Percentiles rank a stretch among this genome's conserved stretches.
Conservation (phyloP, 2,113 vertebrate species). For the Sterrhoptilus dennistouni region DNA sequence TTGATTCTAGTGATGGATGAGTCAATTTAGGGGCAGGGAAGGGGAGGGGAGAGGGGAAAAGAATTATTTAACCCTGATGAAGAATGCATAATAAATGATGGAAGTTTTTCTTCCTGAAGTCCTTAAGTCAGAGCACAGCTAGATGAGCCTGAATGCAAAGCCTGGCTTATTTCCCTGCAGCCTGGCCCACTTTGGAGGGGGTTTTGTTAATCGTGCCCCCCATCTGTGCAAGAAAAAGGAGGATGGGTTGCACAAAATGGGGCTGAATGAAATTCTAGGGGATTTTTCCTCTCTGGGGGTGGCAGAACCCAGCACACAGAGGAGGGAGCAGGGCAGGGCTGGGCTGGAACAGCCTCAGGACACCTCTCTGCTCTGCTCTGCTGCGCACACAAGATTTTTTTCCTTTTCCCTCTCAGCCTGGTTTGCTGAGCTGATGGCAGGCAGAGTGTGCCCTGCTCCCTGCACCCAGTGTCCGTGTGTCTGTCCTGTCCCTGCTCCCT, state of each 20-base stretch:
- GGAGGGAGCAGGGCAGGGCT: background rate
- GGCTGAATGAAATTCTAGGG: background rate
- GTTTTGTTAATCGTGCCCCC: background rate
- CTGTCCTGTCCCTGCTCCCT: background rate
- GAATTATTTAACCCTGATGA: conserved; percentile 45
- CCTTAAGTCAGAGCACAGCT: background rate
- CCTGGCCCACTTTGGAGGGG: background rate
- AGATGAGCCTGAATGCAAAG: background rate
- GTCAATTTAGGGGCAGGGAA: conserved; percentile 52
- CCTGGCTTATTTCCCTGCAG: background rate
- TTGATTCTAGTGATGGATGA: conserved; percentile 67
- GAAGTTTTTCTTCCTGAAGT: background rate
- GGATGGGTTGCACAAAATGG: background rate
- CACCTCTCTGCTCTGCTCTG: background rate
- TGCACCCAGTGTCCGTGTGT: background rate
- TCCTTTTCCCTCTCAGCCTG: background rate
- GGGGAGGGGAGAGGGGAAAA: background rate
- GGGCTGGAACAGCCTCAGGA: background rate
- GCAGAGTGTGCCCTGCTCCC: background rate
- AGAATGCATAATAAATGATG: background rate
- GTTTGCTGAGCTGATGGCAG: background rate
- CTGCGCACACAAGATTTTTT: background rate
- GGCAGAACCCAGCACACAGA: background rate
- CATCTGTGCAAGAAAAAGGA: background rate
- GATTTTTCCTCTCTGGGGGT: background rate